Evolutionary conservation across 2,797 vertebrate species (phyloP), one percentile per base, ranked within the genome.

Genomic region (Rhincodon typus): DNA sequence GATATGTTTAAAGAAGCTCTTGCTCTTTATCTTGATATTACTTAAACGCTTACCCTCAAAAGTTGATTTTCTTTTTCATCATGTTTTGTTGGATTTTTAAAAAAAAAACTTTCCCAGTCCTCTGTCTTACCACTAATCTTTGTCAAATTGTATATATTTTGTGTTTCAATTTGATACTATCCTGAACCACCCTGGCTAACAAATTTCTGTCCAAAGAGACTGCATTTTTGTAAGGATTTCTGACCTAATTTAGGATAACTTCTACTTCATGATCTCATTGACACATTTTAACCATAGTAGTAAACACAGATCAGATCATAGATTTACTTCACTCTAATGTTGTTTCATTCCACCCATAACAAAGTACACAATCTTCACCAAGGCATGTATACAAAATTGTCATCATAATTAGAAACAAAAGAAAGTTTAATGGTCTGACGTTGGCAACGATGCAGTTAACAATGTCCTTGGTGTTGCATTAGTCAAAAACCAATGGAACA

Each of bases 191-290:
- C 57, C 57, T 62, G 57, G 57, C 57, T 62, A 62, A 62, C 57
- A 90, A 90, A 53, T 34, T 34, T 38, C 15, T 74, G n/a, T 66
- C 67, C 91, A 94, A 94, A 94, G 21, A 94, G 66, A 70, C 91
- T 70, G 82, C 6, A 46, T 25, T 87, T 46, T 53, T 27, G 19
- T 50, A 86, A 86, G 46, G 84, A 5, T 86, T 86, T 86, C 7
- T 12, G 15, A 87, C 86, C 50, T 87, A 87, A 69, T 46, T 94
- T 69, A 94, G 93, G 46, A 50, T 72, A 50, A 94, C 46, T 72
- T 67, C 67, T 25, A 69, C 42, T 94, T 94, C 50, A 74, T 74
- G 69, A 94, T 94, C 72, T 50, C 69, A 70, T 4, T 72, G 2
- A 30, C 67, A 94, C 25, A 94, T 25, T 70, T 19, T 27, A 94